Conservation (phyloP, 2,888 invertebrate species). For the Pseudococcus longispinus region DNA sequence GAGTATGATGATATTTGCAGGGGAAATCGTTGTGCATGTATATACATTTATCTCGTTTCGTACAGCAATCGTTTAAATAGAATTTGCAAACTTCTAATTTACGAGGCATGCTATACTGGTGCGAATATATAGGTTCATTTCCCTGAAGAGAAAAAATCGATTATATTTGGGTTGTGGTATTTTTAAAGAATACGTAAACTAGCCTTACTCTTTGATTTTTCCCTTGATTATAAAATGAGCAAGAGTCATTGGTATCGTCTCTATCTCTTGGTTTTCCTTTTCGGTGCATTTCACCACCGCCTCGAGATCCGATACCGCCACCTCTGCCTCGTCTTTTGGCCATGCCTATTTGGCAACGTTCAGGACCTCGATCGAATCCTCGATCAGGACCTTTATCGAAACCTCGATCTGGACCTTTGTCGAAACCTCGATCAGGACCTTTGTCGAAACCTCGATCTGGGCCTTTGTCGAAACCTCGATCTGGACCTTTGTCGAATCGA, state of each 20-base stretch:
- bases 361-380: not conserved
- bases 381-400: not conserved
- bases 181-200: too few species aligned
- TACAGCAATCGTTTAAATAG: conserved; percentile 93
- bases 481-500: not conserved
- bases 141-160: conserved; percentile 65
- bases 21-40: conserved; percentile 98
- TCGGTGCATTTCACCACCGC: conserved; percentile 16
- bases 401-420: not conserved
- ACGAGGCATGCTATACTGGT: conserved; percentile 80
- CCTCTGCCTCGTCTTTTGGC: not conserved
- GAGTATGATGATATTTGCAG: conserved; percentile 93
- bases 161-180: too few species aligned
- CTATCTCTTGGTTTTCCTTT: conserved; percentile 26
- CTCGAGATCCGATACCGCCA: not conserved
- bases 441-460: not conserved
- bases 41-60: conserved; percentile 92
- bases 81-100: conserved; percentile 96
- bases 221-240: conserved; percentile 68
- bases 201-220: conserved; percentile 79
- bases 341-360: conserved; percentile 19
- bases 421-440: not conserved
- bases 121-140: conserved; percentile 85
- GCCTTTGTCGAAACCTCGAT: not conserved
- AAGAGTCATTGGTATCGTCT: conserved; percentile 4